Conservation (phyloP, 2,113 vertebrate species). For the Gorsachius goisagi region DNA sequence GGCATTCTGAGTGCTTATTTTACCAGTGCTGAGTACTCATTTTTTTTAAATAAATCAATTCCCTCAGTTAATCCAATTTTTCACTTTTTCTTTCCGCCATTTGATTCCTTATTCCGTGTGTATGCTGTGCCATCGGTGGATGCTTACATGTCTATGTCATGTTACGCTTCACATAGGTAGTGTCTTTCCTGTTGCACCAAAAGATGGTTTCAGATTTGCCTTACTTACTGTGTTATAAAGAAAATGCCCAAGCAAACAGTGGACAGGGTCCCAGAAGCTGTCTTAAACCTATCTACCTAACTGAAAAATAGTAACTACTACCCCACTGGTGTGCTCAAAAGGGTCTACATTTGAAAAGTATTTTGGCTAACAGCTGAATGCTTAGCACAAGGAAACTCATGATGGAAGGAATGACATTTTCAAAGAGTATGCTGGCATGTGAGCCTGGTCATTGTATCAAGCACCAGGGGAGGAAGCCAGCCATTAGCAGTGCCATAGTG, state of each 20-base stretch:
- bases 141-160: background rate
- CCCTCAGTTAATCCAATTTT: background rate
- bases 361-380: background rate
- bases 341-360: background rate
- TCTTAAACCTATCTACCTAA: background rate
- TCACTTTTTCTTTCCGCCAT: background rate
- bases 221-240: background rate
- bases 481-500: background rate
- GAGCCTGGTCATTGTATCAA: background rate
- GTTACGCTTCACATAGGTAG: background rate
- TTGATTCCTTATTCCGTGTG: background rate
- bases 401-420: background rate
- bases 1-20: background rate
- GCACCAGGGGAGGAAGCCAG: background rate
- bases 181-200: background rate
- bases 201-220: background rate
- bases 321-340: background rate
- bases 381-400: background rate
- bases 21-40: background rate
- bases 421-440: background rate
- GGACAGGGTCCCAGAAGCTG: background rate
- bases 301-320: background rate
- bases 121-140: background rate
- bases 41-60: conserved; percentile 21
- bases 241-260: background rate